Conservation (phyloP, 2,888 invertebrate genomes). For the Acanthopleura granulata region DNA sequence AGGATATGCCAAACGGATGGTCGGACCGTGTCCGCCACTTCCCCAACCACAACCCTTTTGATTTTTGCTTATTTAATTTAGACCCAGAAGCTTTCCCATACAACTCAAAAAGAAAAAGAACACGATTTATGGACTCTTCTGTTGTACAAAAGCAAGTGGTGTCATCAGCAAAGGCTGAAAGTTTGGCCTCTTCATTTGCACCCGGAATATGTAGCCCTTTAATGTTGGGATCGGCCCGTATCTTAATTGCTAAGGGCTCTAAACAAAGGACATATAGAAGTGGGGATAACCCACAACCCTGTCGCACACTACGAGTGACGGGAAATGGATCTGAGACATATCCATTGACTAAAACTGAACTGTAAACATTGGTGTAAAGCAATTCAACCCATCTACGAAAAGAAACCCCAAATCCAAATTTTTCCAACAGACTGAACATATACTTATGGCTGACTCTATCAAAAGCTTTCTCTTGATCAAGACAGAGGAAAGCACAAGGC, state of each 20-base stretch:
- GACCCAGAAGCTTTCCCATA: slow-evolving; percentile 7
- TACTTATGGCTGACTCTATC: slow-evolving; percentile 24
- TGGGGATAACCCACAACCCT: slow-evolving; percentile 24
- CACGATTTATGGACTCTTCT: neutral
- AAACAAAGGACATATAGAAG: slow-evolving; percentile 21
- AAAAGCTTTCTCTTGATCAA: slow-evolving; percentile 28
- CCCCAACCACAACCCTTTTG: neutral
- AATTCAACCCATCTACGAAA: slow-evolving; percentile 20
- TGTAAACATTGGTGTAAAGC: slow-evolving; percentile 9
- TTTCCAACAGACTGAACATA: slow-evolving; percentile 9
- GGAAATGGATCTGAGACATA: slow-evolving; percentile 15
- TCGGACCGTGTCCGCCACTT: slow-evolving; percentile 13
- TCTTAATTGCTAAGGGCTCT: slow-evolving; percentile 19
- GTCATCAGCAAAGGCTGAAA: slow-evolving; percentile 20
- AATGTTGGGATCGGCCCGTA: slow-evolving; percentile 13
- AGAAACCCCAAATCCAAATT: slow-evolving; percentile 20
- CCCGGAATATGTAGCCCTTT: slow-evolving; percentile 19
- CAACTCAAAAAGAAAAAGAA: neutral
- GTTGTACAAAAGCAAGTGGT: neutral
- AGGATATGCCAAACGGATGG: slow-evolving; percentile 16
- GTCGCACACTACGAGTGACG: slow-evolving; percentile 21
- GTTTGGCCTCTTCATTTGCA: neutral
- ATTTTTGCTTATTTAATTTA: neutral
- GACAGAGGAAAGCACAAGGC: slow-evolving; percentile 2
- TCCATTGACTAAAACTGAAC: slow-evolving; percentile 19